Evolutionary conservation across 2,113 vertebrate species (phyloP).

Genomic region (Rhabdornis inornatus): DNA sequence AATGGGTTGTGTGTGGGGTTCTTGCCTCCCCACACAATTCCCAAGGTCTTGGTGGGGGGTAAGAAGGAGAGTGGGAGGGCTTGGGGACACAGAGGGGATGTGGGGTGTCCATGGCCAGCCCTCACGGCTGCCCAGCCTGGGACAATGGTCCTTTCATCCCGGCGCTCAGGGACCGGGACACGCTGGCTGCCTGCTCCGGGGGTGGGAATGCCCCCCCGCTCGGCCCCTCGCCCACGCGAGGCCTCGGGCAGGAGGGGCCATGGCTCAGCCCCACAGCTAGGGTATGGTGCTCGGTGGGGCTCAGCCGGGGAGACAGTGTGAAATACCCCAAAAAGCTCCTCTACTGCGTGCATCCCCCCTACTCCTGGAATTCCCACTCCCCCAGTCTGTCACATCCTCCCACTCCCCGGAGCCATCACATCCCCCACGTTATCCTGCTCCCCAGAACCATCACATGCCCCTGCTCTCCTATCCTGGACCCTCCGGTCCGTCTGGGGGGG

Average conservation of each 20-base stretch:
- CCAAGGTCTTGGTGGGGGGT: not conserved
- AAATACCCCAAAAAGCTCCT: not conserved
- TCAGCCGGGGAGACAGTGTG: not conserved
- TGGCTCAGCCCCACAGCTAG: not conserved
- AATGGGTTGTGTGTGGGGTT: not conserved
- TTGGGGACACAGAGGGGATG: not conserved
- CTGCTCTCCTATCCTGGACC: not conserved
- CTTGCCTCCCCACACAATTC: not conserved
- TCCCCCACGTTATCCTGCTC: not conserved
- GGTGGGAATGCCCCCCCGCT: not conserved
- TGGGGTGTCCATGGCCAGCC: not conserved
- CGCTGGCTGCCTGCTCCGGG: not conserved
- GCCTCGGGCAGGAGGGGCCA: not conserved
- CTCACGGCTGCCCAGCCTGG: not conserved
- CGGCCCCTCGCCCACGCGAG: not conserved
- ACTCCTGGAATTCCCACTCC: not conserved
- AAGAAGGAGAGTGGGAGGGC: not conserved
- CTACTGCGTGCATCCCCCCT: not conserved
- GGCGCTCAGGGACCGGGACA: not conserved
- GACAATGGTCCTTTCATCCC: slow-evolving; percentile 11
- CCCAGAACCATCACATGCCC: not conserved
- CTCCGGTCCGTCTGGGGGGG: fast-evolving
- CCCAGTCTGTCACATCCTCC: not conserved
- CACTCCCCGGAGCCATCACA: not conserved
- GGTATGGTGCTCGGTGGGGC: not conserved